Percentiles rank a stretch among this genome's conserved stretches.
Conservation (phyloP, 1,140 invertebrate species). For the Phortica variegata region DNA sequence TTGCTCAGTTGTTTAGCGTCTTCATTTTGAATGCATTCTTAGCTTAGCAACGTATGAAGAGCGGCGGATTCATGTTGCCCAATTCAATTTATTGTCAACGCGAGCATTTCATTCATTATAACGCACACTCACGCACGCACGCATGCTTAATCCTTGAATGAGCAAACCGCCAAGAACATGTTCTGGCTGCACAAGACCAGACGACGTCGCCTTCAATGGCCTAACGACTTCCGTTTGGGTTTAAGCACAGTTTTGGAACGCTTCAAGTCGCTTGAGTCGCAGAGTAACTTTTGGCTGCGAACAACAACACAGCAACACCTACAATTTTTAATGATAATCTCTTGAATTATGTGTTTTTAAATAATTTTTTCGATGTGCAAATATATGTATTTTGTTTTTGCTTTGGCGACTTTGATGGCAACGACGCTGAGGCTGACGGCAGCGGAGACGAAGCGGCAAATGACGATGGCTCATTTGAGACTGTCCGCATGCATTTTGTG, state of each 20-base stretch:
- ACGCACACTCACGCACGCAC: slow-evolving; percentile 36
- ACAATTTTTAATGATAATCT: slow-evolving; percentile 57
- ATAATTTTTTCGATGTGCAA: slow-evolving; percentile 45
- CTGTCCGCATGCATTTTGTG: slow-evolving; percentile 25
- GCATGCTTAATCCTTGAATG: slow-evolving; percentile 41
- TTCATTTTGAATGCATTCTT: too few relatives aligned
- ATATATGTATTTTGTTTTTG: slow-evolving; percentile 33
- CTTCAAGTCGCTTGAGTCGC: slow-evolving; percentile 10
- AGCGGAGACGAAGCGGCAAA: slow-evolving; percentile 40
- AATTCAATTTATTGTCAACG: slow-evolving; percentile 55
- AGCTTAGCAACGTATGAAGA: too few relatives aligned
- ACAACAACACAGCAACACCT: slow-evolving; percentile 20
- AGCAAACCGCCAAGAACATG: background rate
- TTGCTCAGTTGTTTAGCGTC: too few relatives aligned
- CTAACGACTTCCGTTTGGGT: slow-evolving; percentile 51
- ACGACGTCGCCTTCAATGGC: slow-evolving; percentile 19
- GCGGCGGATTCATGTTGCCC: too few relatives aligned
- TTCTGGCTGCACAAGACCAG: slow-evolving; percentile 4
- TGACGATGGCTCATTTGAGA: slow-evolving; percentile 26
- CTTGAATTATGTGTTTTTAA: slow-evolving; percentile 56
- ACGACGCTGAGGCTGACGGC: background rate
- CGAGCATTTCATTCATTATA: slow-evolving; percentile 35
- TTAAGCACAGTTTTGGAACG: slow-evolving; percentile 42
- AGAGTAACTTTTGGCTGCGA: too few relatives aligned
- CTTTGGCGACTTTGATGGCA: slow-evolving; percentile 35